Evolutionary conservation across 2,797 vertebrate genomes (phyloP), one percentile per base, ranked within the genome.

Genomic region (Microhierax caerulescens): DNA sequence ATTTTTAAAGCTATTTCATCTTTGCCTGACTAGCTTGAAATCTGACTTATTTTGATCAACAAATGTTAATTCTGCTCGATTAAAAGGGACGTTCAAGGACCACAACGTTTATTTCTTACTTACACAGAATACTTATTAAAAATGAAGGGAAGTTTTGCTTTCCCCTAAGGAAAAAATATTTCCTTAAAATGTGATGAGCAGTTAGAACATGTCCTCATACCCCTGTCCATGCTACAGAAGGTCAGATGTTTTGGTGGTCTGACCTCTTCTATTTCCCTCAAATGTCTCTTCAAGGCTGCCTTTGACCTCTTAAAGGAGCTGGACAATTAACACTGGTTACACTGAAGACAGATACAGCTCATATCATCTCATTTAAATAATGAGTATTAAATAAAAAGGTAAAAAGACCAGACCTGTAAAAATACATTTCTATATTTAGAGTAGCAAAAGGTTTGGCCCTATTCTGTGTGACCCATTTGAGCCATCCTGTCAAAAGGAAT

Each of bases 1-100:
- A 90, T 95, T 97, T 97, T 96, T 51, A 95, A 96, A 97, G 88
- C 60, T 43, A 64, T 97, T 96, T 91, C 47, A 93, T 96, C 94
- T 94, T 95, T 92, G 68, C 68, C 89, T 85, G 47, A 65, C 90
- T 70, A 87, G 39, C 95, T 85, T 32, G 47, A 84, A 95, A 89
- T 88, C 60, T 90, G 25, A 85, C 50, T 63, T 95, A 92, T 97
- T 97, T 97, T 83, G 91, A 88, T 88, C 82, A 96, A 97, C 89
- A 94, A 73, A 88, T 86, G 8, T 91, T 95, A 94, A 92, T 77
- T 34, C 19, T 67, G 34, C 56, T 56, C 22, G 0, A 79, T 77
- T 78, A 85, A n/a, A 95, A 92, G 37, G 24, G 32, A 43, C 4
- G 1, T 64, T 73, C 28, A 93, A 90, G 64, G 28, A 68, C n/a